Base-by-base conservation (phyloP, 2,113 vertebrate genomes). In the Noturus placidus region DNA sequence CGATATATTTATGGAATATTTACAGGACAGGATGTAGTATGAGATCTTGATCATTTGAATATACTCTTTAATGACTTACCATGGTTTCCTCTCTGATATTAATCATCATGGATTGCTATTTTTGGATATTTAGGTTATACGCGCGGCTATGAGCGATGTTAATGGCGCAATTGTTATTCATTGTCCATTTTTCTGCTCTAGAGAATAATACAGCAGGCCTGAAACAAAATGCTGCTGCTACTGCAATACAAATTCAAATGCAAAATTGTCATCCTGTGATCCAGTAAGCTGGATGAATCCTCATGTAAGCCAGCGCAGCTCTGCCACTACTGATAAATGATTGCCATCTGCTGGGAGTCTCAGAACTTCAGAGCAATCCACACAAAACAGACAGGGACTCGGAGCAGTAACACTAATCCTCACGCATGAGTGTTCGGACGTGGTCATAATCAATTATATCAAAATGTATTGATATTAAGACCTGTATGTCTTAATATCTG, bases 261-360 rank as follows among this genome's bases (percentile, higher is more conserved):
- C 46, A 30, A 77, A 77, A 13, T 22, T 3, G 6, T 56, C 78
- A 22, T 20, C 52, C n/a, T 56, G n/a, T 79, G 77, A 79, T 17
- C 46, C 74, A 77, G 74, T 77, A 50, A 50, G 81, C 67, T 50
- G 25, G 82, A 69, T 52, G 70, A 22, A 46, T 59, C 74, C 42
- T 86, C 72, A 13, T 15, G 13, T n/a, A 15, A n/a, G 25, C 42
- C n/a, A 25, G 30, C 19, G 35, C 9, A 52, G 3, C 13, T 67
- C 46, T 42, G 54, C 30, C 42, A 88, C 85, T 84, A 11, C 42
- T 87, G 78, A 91, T 87, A 81, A 89, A 86, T 90, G 87, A 87
- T 85, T 88, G 91, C 89, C 91, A 91, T 87, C 90, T 91, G 76
- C 84, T 91, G 91, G 89, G 54, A 74, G 52, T 52, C n/a, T 63